These are phyloP conservation scores for Zeugodacus cucurbitae DNA, from an alignment of 1,140 invertebrate genomes.

Conservation along the genomic window DNA sequence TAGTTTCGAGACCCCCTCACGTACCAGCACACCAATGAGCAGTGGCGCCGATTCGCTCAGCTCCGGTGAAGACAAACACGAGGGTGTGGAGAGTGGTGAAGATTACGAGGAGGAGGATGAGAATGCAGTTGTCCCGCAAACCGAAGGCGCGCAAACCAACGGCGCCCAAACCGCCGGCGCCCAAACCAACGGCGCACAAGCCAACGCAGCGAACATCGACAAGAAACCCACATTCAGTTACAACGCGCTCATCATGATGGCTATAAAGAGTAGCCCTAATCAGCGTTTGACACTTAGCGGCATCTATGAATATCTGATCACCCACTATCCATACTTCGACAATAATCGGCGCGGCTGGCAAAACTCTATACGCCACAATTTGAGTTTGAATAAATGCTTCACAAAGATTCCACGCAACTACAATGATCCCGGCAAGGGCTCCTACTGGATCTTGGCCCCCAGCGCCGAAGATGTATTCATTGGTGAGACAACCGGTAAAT, in stretches of 20 bases:
- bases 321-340: conserved; percentile 96
- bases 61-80: conserved; percentile 54
- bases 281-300: conserved; percentile 96
- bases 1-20: conserved; percentile 59
- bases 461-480: conserved; percentile 97
- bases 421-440: conserved; percentile 94
- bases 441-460: conserved; percentile 96
- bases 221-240: conserved; percentile 97
- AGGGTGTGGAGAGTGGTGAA: conserved; percentile 52
- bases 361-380: conserved; percentile 97
- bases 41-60: conserved; percentile 56
- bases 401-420: conserved; percentile 95
- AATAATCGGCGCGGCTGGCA: conserved; percentile 99
- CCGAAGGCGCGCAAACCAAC: too few relatives aligned
- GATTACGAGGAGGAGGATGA: conserved; percentile 45
- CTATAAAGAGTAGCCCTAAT: conserved; percentile 92
- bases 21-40: conserved; percentile 63
- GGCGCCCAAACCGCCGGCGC: too few relatives aligned
- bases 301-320: conserved; percentile 99
- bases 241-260: conserved; percentile 99
- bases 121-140: conserved; percentile 48
- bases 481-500: conserved; percentile 95
- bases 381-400: conserved; percentile 98
- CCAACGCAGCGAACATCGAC: too few relatives aligned
- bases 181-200: too few relatives aligned